A percentile compares a stretch with the other conserved stretches of the same genome.
These are phyloP conservation scores for Drosophila affinis DNA, from an alignment of 2,888 invertebrate species.

Conservation along the genomic window DNA sequence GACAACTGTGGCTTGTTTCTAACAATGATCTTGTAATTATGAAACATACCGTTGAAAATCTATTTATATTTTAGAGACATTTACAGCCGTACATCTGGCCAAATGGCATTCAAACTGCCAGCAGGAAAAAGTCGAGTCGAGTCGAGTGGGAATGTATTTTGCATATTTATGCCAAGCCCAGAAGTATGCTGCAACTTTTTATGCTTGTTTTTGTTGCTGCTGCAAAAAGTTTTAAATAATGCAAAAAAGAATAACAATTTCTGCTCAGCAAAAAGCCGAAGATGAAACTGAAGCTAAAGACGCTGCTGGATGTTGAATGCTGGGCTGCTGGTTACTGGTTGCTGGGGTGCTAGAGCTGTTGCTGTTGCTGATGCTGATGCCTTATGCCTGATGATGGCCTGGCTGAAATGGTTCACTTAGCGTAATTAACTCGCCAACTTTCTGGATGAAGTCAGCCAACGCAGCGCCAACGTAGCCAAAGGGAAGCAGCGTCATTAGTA, in stretches of 20 bases:
- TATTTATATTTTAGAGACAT: neutral
- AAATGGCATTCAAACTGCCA: slow-evolving; percentile 28
- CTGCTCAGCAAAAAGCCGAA: slow-evolving; percentile 29
- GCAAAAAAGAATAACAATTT: slow-evolving; percentile 40
- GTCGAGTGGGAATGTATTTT: slow-evolving; percentile 41
- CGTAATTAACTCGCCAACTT: slow-evolving; percentile 72
- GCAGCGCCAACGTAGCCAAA: slow-evolving; percentile 32
- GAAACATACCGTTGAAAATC: neutral
- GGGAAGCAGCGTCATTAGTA: slow-evolving; percentile 60
- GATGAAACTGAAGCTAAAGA: slow-evolving; percentile 31
- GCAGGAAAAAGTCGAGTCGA: neutral
- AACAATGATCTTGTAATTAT: slow-evolving; percentile 8
- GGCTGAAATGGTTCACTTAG: slow-evolving; percentile 58
- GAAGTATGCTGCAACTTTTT: slow-evolving; percentile 62
- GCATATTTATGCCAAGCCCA: slow-evolving; percentile 59
- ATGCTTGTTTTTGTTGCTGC: slow-evolving; percentile 24
- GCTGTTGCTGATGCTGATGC: neutral
- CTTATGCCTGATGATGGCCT: slow-evolving; percentile 30
- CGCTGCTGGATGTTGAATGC: neutral
- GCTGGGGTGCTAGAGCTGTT: neutral
- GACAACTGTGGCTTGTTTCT: neutral
- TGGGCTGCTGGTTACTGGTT: neutral
- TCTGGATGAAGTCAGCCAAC: slow-evolving; percentile 58
- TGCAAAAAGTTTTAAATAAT: slow-evolving; percentile 56
- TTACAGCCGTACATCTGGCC: slow-evolving; percentile 10